phyloP scores from a whole-genome alignment of 2,113 vertebrate genomes.

The Marmota flaviventris region DNA sequence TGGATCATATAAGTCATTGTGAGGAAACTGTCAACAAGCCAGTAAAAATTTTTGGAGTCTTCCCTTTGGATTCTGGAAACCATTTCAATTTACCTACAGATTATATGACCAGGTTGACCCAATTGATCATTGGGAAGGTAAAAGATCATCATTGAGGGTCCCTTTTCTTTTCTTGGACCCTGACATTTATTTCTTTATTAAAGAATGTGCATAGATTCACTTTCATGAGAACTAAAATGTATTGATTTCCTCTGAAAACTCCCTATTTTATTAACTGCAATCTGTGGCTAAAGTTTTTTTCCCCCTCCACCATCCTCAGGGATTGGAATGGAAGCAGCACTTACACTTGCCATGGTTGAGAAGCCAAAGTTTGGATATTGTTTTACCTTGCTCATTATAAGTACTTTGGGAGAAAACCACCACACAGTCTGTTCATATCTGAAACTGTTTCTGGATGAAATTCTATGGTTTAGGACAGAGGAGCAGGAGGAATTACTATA shows the following conservation, averaged over 20 bases:
- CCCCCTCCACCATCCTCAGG: constrained; percentile 34
- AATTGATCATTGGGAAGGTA: neutral
- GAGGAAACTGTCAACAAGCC: neutral
- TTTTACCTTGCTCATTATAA: constrained; percentile 81
- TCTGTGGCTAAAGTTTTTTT: constrained; percentile 80
- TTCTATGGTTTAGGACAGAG: constrained; percentile 31
- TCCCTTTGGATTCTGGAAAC: neutral
- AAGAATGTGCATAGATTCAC: neutral
- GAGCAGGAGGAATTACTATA: neutral
- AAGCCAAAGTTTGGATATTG: constrained; percentile 74
- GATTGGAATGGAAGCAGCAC: neutral
- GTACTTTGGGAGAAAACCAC: constrained; percentile 68
- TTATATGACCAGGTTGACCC: neutral
- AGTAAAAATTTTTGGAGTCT: neutral
- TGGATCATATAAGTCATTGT: neutral
- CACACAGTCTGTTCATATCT: constrained; percentile 36
- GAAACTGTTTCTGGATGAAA: constrained; percentile 55
- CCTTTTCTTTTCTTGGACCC: neutral
- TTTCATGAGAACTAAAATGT: constrained; percentile 11
- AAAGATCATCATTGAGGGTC: neutral
- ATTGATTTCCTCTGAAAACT: constrained; percentile 70
- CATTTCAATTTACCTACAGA: neutral
- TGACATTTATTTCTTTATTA: constrained; percentile 17
- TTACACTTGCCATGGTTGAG: constrained; percentile 61
- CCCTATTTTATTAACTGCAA: constrained; percentile 77